Conservation (phyloP, 2,797 vertebrate genomes). For the Emydoidea blandingii region DNA sequence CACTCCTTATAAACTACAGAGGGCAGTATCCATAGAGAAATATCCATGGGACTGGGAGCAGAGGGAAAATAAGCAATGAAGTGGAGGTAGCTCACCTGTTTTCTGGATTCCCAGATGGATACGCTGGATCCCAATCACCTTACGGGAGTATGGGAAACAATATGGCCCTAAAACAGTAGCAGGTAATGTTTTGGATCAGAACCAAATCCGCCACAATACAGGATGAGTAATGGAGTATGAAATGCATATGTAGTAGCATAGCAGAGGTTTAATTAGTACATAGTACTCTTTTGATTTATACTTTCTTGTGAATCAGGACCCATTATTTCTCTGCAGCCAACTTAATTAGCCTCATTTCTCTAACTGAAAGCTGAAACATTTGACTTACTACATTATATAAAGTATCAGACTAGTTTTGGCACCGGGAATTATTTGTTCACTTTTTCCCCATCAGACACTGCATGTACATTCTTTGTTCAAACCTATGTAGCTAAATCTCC, state of each 20-base stretch:
- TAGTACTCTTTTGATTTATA: conserved; percentile 2
- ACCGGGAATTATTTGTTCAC: not conserved
- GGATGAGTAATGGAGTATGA: not conserved
- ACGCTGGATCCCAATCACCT: not conserved
- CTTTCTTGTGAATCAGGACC: not conserved
- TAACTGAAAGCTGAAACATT: not conserved
- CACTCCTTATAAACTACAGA: not conserved
- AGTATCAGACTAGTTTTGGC: not conserved
- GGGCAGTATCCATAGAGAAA: accelerated
- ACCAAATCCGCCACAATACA: not conserved
- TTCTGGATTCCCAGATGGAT: not conserved
- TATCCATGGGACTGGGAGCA: not conserved
- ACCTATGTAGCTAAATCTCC: not conserved
- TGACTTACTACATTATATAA: not conserved
- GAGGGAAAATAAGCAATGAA: not conserved
- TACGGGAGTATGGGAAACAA: not conserved
- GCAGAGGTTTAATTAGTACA: not conserved
- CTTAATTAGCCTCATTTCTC: not conserved
- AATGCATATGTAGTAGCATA: not conserved
- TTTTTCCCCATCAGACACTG: not conserved
- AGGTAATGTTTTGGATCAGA: not conserved
- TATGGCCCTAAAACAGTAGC: conserved; percentile 1
- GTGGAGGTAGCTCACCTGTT: accelerated
- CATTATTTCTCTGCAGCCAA: not conserved
- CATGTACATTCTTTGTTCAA: not conserved